Evolutionary conservation across 1,140 invertebrate species (phyloP).

Genomic region (Drosophila takahashii): DNA sequence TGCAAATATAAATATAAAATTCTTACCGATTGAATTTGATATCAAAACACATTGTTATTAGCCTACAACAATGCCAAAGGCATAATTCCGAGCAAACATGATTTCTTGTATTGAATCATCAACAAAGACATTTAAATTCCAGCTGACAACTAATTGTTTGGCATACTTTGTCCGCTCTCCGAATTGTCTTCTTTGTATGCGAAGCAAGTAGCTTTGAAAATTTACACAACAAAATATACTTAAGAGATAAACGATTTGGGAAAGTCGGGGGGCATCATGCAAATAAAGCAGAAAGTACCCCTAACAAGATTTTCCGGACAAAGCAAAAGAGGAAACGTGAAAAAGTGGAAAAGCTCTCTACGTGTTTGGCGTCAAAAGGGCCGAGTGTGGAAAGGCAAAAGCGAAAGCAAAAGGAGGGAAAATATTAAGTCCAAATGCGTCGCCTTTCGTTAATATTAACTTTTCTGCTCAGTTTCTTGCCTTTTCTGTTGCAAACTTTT

Average conservation of each 20-base stretch:
- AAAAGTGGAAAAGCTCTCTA: conserved; percentile 49
- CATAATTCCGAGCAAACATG: conserved; percentile 26
- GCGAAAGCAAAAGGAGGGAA: conserved; percentile 11
- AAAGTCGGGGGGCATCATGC: conserved; percentile 37
- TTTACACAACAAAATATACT: conserved; percentile 74
- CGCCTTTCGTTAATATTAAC: conserved; percentile 78
- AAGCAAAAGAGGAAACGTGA: conserved; percentile 53
- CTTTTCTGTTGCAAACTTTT: conserved; percentile 59
- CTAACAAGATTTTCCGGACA: conserved; percentile 75
- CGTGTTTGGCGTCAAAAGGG: conserved; percentile 79
- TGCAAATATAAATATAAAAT: conserved; percentile 9
- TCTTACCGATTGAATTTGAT: conserved; percentile 4
- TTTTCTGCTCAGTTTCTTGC: conserved; percentile 75
- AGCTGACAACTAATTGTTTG: conserved; percentile 37
- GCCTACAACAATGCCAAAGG: not conserved
- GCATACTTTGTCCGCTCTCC: conserved; percentile 21
- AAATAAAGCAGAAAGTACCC: conserved; percentile 53
- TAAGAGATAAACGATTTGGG: conserved; percentile 46
- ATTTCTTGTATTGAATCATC: conserved; percentile 14
- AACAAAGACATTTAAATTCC: conserved; percentile 35
- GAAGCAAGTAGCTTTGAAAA: conserved; percentile 53
- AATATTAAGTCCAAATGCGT: conserved; percentile 78
- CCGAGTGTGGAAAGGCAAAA: conserved; percentile 29
- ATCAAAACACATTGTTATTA: conserved; percentile 7
- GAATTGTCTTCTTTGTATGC: conserved; percentile 67